Evolutionary conservation across 2,113 vertebrate genomes (phyloP).

Genomic region (Ageneiosus marmoratus): DNA sequence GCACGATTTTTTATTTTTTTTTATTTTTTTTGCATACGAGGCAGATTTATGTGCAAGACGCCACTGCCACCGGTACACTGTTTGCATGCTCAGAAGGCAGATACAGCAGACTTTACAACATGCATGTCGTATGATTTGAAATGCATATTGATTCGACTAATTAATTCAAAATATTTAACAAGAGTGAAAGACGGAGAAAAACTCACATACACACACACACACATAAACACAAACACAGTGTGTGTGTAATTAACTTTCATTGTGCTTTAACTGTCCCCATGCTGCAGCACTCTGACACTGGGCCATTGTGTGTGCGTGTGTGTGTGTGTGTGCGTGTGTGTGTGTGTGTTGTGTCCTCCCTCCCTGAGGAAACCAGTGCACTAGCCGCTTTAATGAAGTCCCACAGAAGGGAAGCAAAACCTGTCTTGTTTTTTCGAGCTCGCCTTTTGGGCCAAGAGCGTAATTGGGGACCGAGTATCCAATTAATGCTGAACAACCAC

Average conservation of each 20-base stretch:
- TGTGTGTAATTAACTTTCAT: slow-evolving; percentile 56
- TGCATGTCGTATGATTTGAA: slow-evolving; percentile 48
- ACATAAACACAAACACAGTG: slow-evolving; percentile 30
- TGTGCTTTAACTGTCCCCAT: slow-evolving; percentile 41
- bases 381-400: slow-evolving; percentile 69
- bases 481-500: slow-evolving; percentile 77
- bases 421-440: slow-evolving; percentile 68
- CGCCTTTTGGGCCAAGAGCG: slow-evolving; percentile 78
- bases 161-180: slow-evolving; percentile 54
- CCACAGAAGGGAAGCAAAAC: slow-evolving; percentile 67
- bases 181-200: slow-evolving; percentile 1
- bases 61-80: no score
- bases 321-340: slow-evolving; percentile 44
- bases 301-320: slow-evolving; percentile 43
- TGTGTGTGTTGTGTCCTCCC: slow-evolving; percentile 40
- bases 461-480: slow-evolving; percentile 87
- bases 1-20: no score
- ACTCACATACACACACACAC: not conserved
- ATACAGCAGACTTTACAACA: slow-evolving; percentile 19
- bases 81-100: slow-evolving; percentile 30
- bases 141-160: slow-evolving; percentile 55
- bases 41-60: no score
- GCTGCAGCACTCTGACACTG: slow-evolving; percentile 45
- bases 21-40: no score
- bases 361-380: slow-evolving; percentile 62